Evolutionary conservation across 2,888 invertebrate genomes (phyloP).

Genomic region (Ephialtes manifestator): DNA sequence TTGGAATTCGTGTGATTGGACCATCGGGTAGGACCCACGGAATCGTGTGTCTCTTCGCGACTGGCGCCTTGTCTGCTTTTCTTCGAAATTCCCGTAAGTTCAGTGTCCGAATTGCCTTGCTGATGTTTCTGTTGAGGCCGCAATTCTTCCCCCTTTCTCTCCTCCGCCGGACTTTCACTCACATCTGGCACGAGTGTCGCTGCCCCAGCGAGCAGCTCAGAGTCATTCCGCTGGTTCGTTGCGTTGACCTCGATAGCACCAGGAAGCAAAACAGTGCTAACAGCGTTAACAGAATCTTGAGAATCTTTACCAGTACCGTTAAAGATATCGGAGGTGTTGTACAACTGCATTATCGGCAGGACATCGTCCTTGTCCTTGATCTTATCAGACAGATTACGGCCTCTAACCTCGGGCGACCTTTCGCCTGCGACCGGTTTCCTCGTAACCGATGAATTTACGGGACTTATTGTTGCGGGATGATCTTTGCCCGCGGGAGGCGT

Average conservation of each 20-base stretch:
- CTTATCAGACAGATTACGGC: constrained; percentile 81
- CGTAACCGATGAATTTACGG: constrained; percentile 64
- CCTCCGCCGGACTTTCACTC: constrained; percentile 40
- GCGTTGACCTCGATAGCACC: constrained; percentile 56
- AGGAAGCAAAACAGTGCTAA: constrained; percentile 56
- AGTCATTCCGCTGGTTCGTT: constrained; percentile 70
- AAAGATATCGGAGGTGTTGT: constrained; percentile 84
- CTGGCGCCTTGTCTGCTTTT: constrained; percentile 74
- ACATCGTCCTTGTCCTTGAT: constrained; percentile 82
- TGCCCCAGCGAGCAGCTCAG: constrained; percentile 80
- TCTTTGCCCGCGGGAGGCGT: constrained; percentile 28
- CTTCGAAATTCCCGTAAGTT: constrained; percentile 40
- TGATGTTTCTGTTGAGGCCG: constrained; percentile 80
- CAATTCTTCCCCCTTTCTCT: constrained; percentile 72
- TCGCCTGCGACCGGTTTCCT: constrained; percentile 70
- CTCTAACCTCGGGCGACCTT: constrained; percentile 82
- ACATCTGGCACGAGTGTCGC: constrained; percentile 78
- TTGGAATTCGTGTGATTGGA: constrained; percentile 49
- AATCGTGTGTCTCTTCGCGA: constrained; percentile 64
- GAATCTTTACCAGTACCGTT: constrained; percentile 75
- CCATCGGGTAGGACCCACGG: constrained; percentile 57
- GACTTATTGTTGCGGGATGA: constrained; percentile 47
- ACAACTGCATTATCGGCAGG: constrained; percentile 84
- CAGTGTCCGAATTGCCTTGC: constrained; percentile 76
- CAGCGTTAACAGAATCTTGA: constrained; percentile 32